A percentile compares a stretch with the other conserved stretches of the same genome.
Evolutionary conservation across 2,113 vertebrate species (phyloP).

Genomic region (Dunckerocampus dactyliophorus): DNA sequence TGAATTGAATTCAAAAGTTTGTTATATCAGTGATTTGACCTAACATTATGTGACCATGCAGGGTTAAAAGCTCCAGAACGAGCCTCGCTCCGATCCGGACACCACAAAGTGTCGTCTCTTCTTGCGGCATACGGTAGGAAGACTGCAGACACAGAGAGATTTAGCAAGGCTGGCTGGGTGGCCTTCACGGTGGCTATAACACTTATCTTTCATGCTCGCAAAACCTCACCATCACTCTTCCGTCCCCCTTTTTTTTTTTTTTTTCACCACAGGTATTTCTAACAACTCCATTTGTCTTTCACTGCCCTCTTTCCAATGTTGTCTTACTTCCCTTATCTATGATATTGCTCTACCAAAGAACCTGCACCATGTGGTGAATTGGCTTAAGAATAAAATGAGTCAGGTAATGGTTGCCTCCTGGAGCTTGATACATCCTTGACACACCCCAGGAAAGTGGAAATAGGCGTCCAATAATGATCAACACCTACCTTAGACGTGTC

Average conservation of each 20-base stretch:
- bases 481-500: conserved; percentile 85
- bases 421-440: neutral
- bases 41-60: too few relatives aligned
- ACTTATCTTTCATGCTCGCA: conserved; percentile 44
- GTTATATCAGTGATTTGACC: too few relatives aligned
- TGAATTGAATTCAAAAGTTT: too few relatives aligned
- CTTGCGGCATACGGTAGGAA: too few relatives aligned
- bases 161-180: conserved; percentile 57
- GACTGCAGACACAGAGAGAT: conserved; percentile 33
- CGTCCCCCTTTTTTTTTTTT: conserved; percentile 15
- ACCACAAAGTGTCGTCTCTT: too few relatives aligned
- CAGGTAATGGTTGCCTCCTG: conserved; percentile 17
- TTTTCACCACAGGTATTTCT: conserved; percentile 39
- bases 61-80: too few relatives aligned
- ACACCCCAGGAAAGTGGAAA: neutral
- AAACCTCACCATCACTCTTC: conserved; percentile 42
- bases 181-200: conserved; percentile 63
- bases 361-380: conserved; percentile 26
- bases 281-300: conserved; percentile 37
- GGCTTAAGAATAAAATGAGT: conserved; percentile 33
- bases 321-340: conserved; percentile 28
- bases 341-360: conserved; percentile 24
- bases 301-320: conserved; percentile 27
- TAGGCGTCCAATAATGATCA: too few relatives aligned
- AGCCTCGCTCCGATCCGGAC: too few relatives aligned